Evolutionary conservation across 1,140 invertebrate species (phyloP).

Genomic region (Heliconius nattereri): DNA sequence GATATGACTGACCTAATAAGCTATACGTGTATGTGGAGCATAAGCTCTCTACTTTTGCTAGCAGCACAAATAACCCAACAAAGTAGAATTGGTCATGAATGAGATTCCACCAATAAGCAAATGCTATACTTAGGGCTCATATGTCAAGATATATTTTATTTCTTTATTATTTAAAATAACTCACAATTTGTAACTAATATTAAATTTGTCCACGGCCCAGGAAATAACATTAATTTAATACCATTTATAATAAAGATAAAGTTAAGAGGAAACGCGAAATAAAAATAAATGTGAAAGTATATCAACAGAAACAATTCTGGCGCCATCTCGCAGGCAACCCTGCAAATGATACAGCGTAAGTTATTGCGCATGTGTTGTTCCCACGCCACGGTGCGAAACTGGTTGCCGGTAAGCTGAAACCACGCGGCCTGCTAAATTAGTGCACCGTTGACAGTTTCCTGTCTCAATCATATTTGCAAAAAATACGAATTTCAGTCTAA

Average conservation of each 20-base stretch:
- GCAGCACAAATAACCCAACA: constrained; percentile 28
- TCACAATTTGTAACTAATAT: neutral
- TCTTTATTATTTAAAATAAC: neutral
- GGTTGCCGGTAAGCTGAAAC: constrained; percentile 75
- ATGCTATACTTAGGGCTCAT: constrained; percentile 56
- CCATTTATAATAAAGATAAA: constrained; percentile 32
- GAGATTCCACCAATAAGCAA: constrained; percentile 58
- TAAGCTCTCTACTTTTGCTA: neutral
- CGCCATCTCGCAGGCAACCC: constrained; percentile 55
- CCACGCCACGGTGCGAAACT: constrained; percentile 79
- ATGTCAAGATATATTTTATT: neutral
- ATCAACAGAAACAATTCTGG: constrained; percentile 38
- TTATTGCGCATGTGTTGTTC: constrained; percentile 69
- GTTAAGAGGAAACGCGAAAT: constrained; percentile 36
- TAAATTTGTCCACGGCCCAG: neutral
- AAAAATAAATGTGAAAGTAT: constrained; percentile 54
- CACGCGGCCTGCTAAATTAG: constrained; percentile 71
- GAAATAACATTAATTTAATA: constrained; percentile 17
- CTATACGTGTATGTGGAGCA: neutral
- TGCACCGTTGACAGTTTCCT: constrained; percentile 73
- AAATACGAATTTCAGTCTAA: constrained; percentile 13
- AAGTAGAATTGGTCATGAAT: constrained; percentile 58
- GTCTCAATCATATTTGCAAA: constrained; percentile 46
- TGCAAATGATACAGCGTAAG: constrained; percentile 69
- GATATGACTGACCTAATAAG: too few relatives aligned